These are phyloP conservation scores for Perizoma flavofasciatum DNA, from an alignment of 2,888 invertebrate genomes.

Conservation along the genomic window DNA sequence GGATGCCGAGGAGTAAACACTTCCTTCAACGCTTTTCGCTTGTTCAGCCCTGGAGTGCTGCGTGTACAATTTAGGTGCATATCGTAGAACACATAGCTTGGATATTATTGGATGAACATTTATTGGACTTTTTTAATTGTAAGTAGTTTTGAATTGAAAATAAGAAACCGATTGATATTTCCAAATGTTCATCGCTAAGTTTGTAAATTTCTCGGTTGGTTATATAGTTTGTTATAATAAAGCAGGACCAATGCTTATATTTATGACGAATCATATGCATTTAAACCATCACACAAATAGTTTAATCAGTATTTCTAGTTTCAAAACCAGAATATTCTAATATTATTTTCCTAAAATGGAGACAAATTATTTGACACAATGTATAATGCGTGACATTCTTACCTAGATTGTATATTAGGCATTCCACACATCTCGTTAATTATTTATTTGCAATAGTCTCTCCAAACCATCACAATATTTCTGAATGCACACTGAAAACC, in stretches of 20 bases:
- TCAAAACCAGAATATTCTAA: background rate
- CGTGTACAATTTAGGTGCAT: conserved; percentile 56
- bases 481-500: conserved; percentile 49
- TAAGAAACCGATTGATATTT: conserved; percentile 20
- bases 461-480: conserved; percentile 42
- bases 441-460: conserved; percentile 60
- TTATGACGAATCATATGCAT: background rate
- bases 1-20: conserved; percentile 70
- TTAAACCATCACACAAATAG: background rate
- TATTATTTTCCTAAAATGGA: conserved; percentile 15
- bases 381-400: conserved; percentile 33
- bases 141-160: conserved; percentile 12
- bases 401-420: conserved; percentile 61
- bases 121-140: conserved; percentile 20
- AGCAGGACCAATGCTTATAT: conserved; percentile 23
- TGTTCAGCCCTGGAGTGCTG: conserved; percentile 58
- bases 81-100: conserved; percentile 41
- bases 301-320: background rate
- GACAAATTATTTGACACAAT: conserved; percentile 34
- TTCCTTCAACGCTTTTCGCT: conserved; percentile 52
- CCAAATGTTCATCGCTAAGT: conserved; percentile 20
- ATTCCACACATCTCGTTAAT: conserved; percentile 63
- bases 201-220: conserved; percentile 21
- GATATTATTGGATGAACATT: conserved; percentile 21
- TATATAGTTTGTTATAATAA: conserved; percentile 6